Percentiles rank a stretch among this genome's conserved stretches.
Evolutionary conservation across 2,888 invertebrate species (phyloP).

Genomic region (Leptinotarsa juncta): DNA sequence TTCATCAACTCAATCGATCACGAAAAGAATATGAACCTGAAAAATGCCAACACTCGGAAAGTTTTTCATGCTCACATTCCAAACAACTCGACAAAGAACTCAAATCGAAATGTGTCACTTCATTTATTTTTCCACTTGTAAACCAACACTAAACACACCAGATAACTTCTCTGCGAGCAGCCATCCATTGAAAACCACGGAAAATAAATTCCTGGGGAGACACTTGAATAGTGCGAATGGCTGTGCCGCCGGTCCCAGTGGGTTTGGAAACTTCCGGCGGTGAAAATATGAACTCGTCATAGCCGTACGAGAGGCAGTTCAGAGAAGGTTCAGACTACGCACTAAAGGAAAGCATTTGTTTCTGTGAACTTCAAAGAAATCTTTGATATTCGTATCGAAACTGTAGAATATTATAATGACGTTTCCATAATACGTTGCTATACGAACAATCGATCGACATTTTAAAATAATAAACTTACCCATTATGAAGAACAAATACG

Average conservation of each 20-base stretch:
- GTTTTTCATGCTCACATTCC: slow-evolving; percentile 8
- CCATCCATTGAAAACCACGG: slow-evolving; percentile 22
- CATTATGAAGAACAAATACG: too few species aligned
- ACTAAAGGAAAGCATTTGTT: too few species aligned
- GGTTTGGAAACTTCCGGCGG: slow-evolving; percentile 10
- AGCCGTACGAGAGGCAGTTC: background rate
- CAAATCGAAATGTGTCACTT: slow-evolving; percentile 24
- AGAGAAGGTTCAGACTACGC: too few species aligned
- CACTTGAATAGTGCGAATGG: slow-evolving; percentile 25
- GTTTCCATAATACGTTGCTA: too few species aligned
- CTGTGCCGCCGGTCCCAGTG: slow-evolving; percentile 1
- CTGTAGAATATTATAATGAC: too few species aligned
- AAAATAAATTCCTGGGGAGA: slow-evolving; percentile 24
- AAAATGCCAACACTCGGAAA: background rate
- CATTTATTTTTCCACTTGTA: slow-evolving; percentile 19
- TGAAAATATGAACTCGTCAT: background rate
- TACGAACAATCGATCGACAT: too few species aligned
- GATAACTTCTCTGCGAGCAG: slow-evolving; percentile 16
- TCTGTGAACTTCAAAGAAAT: too few species aligned
- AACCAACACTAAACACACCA: slow-evolving; percentile 19
- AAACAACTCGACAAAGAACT: background rate
- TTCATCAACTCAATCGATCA: background rate
- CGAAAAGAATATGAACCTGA: slow-evolving; percentile 1
- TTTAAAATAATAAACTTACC: too few species aligned
- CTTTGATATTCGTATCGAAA: too few species aligned